Conservation (phyloP, 2,888 invertebrate genomes). For the Suillia variegata region DNA sequence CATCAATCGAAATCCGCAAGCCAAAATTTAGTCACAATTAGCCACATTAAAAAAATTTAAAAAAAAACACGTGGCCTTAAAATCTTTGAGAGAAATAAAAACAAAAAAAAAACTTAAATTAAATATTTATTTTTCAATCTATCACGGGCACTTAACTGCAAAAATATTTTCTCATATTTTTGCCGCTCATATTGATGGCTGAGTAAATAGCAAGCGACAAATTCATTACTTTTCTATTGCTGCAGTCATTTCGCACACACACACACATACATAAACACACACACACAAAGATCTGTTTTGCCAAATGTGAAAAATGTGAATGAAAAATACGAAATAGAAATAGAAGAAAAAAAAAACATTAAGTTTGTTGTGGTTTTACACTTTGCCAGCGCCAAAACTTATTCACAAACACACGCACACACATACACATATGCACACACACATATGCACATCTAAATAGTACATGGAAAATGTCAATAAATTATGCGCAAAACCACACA, state of each 20-base stretch:
- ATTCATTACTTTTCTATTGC: not conserved
- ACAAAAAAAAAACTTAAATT: too few relatives aligned
- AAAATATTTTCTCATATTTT: too few relatives aligned
- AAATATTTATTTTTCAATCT: too few relatives aligned
- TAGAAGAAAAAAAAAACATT: not conserved
- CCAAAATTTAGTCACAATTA: too few relatives aligned
- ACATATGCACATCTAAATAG: too few relatives aligned
- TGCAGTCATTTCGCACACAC: not conserved
- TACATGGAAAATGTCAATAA: constrained; percentile 34
- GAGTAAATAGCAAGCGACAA: not conserved
- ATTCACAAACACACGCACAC: not conserved
- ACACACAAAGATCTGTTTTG: not conserved
- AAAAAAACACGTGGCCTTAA: too few relatives aligned
- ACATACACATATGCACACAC: not conserved
- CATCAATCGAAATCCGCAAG: too few relatives aligned
- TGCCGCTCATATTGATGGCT: not conserved
- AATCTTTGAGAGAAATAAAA: too few relatives aligned
- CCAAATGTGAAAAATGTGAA: not conserved
- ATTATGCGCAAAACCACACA: constrained; percentile 39
- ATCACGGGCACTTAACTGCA: too few relatives aligned
- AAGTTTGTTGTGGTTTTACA: not conserved
- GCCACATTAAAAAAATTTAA: too few relatives aligned
- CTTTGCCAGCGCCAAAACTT: not conserved
- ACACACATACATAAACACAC: too few relatives aligned
- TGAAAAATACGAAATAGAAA: too few relatives aligned